phyloP scores from a whole-genome alignment of 53 echinoderm and acorn worm species.

The Temnopleurus reevesii region DNA sequence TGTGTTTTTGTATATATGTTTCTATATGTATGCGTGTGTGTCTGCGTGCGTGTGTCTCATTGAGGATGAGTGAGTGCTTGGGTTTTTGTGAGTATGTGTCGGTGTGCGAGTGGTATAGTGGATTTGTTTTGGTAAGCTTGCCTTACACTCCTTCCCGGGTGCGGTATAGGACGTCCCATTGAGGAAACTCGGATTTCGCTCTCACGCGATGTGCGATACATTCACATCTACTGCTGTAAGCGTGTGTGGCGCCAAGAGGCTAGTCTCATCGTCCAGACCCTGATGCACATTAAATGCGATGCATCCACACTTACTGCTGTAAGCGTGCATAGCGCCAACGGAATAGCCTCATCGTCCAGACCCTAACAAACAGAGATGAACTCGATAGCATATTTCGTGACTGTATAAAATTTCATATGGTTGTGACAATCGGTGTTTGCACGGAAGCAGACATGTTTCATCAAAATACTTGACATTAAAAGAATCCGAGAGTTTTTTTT shows the following conservation, averaged over 20 bases:
- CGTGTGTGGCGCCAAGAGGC: slow-evolving; percentile 4
- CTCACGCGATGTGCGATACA: slow-evolving; percentile 18
- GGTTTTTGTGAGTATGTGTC: neutral
- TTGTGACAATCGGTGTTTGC: no score
- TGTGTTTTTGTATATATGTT: neutral
- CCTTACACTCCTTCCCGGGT: neutral
- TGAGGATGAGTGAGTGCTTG: neutral
- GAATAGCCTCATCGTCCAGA: neutral
- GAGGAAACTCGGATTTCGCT: slow-evolving; percentile 19
- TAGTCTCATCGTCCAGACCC: neutral
- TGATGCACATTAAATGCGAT: no score
- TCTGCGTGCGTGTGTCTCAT: neutral
- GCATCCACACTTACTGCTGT: slow-evolving; percentile 14
- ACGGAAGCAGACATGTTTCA: no score
- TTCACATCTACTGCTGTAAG: slow-evolving; percentile 26
- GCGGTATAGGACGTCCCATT: neutral
- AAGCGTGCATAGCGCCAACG: neutral
- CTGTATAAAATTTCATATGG: no score
- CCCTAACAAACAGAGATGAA: no score
- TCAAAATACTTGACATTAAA: no score
- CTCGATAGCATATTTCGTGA: no score
- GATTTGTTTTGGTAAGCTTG: slow-evolving; percentile 7
- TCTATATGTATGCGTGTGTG: neutral
- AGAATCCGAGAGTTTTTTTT: no score
- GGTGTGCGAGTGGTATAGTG: neutral